Percentiles rank a stretch among this genome's conserved stretches.
Evolutionary conservation across 1,140 invertebrate genomes (phyloP).

Genomic region (Drosophila subpulchrella): DNA sequence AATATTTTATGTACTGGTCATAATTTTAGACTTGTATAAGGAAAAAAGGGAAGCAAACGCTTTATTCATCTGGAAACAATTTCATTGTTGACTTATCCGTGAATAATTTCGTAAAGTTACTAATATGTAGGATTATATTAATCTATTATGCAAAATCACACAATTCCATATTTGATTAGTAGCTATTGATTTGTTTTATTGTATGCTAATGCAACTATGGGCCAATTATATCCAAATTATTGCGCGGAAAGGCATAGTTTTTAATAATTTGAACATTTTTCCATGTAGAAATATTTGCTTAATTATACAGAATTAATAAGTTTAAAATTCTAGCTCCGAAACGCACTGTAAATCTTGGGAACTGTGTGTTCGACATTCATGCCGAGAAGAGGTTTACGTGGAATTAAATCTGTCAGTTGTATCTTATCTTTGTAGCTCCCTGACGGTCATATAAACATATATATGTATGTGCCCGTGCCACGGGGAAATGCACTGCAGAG

Average conservation of each 20-base stretch:
- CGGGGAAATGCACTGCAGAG: constrained; percentile 17
- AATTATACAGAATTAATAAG: constrained; percentile 16
- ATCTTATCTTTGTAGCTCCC: constrained; percentile 28
- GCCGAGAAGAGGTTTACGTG: constrained; percentile 19
- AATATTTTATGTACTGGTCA: background rate
- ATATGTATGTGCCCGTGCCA: constrained; percentile 12
- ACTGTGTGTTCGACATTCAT: constrained; percentile 19
- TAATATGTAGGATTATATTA: background rate
- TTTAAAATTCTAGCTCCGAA: constrained; percentile 8
- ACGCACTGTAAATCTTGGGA: constrained; percentile 12
- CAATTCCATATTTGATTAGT: background rate
- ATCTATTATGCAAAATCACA: background rate
- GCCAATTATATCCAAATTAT: background rate
- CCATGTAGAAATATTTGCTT: constrained; percentile 6
- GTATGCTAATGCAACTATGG: background rate
- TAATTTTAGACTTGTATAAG: background rate
- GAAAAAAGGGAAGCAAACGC: background rate
- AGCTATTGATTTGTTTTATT: background rate
- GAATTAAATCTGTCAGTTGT: constrained; percentile 39
- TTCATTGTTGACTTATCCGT: background rate
- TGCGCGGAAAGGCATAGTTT: too few species aligned
- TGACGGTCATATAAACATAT: constrained; percentile 7
- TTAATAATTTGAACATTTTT: too few species aligned
- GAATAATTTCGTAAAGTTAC: background rate
- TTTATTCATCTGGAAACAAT: background rate